A percentile compares a stretch with the other conserved stretches of the same genome.
Evolutionary conservation across 2,888 invertebrate genomes (phyloP).

Genomic region (Philhelius pedissequus): DNA sequence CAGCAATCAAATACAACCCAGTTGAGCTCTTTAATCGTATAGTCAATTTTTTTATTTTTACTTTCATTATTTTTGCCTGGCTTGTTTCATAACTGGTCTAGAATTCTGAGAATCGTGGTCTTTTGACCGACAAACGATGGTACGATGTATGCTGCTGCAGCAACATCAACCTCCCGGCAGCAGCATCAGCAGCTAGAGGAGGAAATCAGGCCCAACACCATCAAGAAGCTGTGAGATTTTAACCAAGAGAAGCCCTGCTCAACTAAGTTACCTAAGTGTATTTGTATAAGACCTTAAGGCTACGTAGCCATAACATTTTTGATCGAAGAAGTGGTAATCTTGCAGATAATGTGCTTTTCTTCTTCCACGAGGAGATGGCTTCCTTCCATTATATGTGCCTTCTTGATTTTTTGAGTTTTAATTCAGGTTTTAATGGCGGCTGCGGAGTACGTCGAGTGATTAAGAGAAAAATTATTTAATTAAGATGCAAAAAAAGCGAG

Average conservation of each 20-base stretch:
- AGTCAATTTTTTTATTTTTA: slow-evolving; percentile 21
- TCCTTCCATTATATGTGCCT: neutral
- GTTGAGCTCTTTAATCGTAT: neutral
- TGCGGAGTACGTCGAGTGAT: slow-evolving; percentile 4
- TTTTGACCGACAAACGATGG: slow-evolving; percentile 77
- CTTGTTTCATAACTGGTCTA: slow-evolving; percentile 78
- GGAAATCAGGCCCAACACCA: slow-evolving; percentile 54
- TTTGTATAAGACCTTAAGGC: slow-evolving; percentile 54
- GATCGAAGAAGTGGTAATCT: slow-evolving; percentile 59
- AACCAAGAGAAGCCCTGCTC: slow-evolving; percentile 39
- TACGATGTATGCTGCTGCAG: slow-evolving; percentile 29
- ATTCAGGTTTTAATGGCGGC: slow-evolving; percentile 18
- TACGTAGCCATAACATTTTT: slow-evolving; percentile 49
- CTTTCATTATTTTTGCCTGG: slow-evolving; percentile 56
- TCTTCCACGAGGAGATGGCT: neutral
- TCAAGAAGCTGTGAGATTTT: slow-evolving; percentile 21
- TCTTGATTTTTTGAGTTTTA: neutral
- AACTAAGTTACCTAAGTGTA: slow-evolving; percentile 24
- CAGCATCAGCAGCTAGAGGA: slow-evolving; percentile 47
- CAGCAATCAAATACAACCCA: neutral
- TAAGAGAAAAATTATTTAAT: slow-evolving; percentile 63
- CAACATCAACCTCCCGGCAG: neutral
- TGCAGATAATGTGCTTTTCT: slow-evolving; percentile 26
- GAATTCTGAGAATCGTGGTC: slow-evolving; percentile 76
- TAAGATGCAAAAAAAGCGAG: slow-evolving; percentile 48